Conservation (phyloP, 1,140 invertebrate genomes). For the Panonychus citri region DNA sequence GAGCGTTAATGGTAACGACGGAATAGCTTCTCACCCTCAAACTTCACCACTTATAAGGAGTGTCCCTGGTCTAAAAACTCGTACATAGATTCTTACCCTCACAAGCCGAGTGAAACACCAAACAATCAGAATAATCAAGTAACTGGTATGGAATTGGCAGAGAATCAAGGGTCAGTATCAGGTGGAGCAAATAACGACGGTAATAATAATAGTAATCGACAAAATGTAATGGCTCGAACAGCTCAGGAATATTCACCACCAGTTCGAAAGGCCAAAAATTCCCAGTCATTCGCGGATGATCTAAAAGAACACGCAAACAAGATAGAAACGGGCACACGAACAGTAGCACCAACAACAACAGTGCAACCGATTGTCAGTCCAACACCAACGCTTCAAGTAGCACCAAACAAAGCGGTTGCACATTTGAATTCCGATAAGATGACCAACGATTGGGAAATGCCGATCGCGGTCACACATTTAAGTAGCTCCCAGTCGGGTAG, state of each 20-base stretch:
- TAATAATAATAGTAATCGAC: too few relatives aligned
- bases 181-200: too few relatives aligned
- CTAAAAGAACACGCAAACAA: not conserved
- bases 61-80: too few relatives aligned
- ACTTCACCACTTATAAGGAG: too few relatives aligned
- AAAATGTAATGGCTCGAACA: not conserved
- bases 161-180: too few relatives aligned
- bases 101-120: too few relatives aligned
- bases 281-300: not conserved
- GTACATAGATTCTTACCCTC: too few relatives aligned
- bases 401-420: not conserved
- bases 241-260: not conserved
- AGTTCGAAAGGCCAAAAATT: not conserved
- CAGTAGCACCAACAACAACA: not conserved
- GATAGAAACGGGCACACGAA: not conserved
- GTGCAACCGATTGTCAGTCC: not conserved
- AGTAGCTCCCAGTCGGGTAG: slow-evolving; percentile 12
- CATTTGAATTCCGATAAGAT: not conserved
- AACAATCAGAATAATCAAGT: too few relatives aligned
- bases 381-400: not conserved
- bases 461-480: slow-evolving; percentile 9
- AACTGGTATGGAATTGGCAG: too few relatives aligned
- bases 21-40: too few relatives aligned
- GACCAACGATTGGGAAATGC: not conserved
- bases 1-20: too few relatives aligned